Percentiles rank a stretch among this genome's conserved stretches.
These are phyloP conservation scores for Rhagoletis pomonella DNA, from an alignment of 1,140 invertebrate genomes.

Conservation along the genomic window DNA sequence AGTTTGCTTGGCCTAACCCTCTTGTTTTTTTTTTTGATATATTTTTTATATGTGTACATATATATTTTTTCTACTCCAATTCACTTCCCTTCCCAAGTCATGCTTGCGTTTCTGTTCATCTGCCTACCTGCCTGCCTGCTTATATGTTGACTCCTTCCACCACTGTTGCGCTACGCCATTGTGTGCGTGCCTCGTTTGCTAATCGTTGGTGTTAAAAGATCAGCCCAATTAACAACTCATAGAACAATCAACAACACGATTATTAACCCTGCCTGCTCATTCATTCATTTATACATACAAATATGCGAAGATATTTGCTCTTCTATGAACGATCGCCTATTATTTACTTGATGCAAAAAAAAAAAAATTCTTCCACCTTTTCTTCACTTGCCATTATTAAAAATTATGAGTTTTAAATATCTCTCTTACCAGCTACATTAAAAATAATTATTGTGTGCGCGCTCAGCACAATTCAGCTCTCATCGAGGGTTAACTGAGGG, in stretches of 20 bases:
- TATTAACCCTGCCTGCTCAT: not conserved
- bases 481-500: not conserved
- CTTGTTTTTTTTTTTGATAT: too few species aligned
- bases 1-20: too few species aligned
- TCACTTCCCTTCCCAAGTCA: too few species aligned
- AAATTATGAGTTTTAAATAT: not conserved
- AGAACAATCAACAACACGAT: not conserved
- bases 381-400: not conserved
- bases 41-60: too few species aligned
- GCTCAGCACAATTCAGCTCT: not conserved
- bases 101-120: too few species aligned
- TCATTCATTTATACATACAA: not conserved
- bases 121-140: too few species aligned
- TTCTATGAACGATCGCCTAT: not conserved
- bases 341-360: not conserved
- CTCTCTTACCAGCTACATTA: not conserved
- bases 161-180: not conserved
- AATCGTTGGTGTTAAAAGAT: constrained; percentile 42
- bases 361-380: not conserved
- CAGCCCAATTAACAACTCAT: constrained; percentile 45
- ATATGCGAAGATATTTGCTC: not conserved
- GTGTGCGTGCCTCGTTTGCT: constrained; percentile 23
- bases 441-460: not conserved
- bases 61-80: too few species aligned
- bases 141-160: not conserved